Base-by-base conservation (phyloP, 2,797 vertebrate species). In the Austrolebias charrua region DNA sequence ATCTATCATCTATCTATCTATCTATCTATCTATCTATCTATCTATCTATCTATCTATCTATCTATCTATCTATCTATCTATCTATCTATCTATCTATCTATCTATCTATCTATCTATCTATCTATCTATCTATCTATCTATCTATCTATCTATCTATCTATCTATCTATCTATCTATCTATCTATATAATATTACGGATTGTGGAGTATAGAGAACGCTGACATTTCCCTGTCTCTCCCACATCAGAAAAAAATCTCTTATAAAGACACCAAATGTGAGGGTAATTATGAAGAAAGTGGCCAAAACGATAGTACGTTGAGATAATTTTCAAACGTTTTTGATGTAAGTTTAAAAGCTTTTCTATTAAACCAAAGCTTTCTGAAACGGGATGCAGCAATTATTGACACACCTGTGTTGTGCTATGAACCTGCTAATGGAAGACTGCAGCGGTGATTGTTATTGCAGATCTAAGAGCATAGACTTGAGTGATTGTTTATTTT, bases 261-360 rank as follows among this genome's bases (percentile, higher is more conserved):
- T 51, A 63, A 76, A 48, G 65, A 63, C 66, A 65, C 44, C 1
- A 55, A 63, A 65, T 62, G 46, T 31, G 46, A 63, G 19, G n/a
- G 16, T 70, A 73, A 60, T 67, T 60, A 66, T 45, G 46, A 63
- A 58, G 43, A 66, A 14, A 65, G 60, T 54, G 1, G 49, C 18
- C 60, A 68, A 71, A 75, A 64, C 63, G 60, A 19, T 31, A 43
- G 46, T 12, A 33, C 61, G 82, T 69, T 31, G 60, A 76, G 65
- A 76, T 73, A 56, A 57, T 68, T 80, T 75, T 75, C 28, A 78
- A 77, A 72, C 13, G 55, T 68, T 76, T n/a, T 70, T 68, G 55
- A 80, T 75, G 55, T 68, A 60, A 60, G 24, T 74, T 78, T 82
- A 78, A 88, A 88, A 83, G 78, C 71, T 70, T 83, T 86, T 83